These are phyloP conservation scores for Benthosema pterotum DNA, from an alignment of 2,797 vertebrate species.

Conservation along the genomic window DNA sequence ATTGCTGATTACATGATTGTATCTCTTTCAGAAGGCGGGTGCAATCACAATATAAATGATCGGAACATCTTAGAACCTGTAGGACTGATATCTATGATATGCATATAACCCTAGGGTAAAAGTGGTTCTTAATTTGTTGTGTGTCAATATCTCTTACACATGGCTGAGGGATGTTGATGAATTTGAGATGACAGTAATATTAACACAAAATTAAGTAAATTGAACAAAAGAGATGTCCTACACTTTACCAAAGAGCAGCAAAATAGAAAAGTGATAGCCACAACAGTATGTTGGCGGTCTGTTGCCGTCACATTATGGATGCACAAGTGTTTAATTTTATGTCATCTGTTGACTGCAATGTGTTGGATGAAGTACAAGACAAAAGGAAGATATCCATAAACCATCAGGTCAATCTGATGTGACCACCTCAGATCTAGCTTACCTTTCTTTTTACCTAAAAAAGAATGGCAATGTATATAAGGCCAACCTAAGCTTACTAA, in stretches of 20 bases:
- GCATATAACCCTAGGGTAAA: too few relatives aligned
- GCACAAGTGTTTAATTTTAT: too few relatives aligned
- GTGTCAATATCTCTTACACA: slow-evolving; percentile 21
- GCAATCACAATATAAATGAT: not conserved
- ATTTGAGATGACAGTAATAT: slow-evolving; percentile 47
- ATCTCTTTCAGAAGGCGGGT: not conserved
- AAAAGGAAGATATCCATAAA: slow-evolving; percentile 47
- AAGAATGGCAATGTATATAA: not conserved
- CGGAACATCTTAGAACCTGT: slow-evolving; percentile 4
- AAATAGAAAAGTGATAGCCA: too few relatives aligned
- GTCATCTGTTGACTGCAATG: too few relatives aligned
- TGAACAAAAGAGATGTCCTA: too few relatives aligned
- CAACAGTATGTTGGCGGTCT: too few relatives aligned
- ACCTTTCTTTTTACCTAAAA: slow-evolving; percentile 10
- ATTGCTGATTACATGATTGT: not conserved
- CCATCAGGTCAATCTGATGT: slow-evolving; percentile 24
- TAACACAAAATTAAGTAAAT: slow-evolving; percentile 36
- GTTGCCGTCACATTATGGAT: too few relatives aligned
- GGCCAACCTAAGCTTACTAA: too few relatives aligned
- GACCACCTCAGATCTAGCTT: slow-evolving; percentile 8
- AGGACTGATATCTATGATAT: not conserved
- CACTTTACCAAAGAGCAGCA: too few relatives aligned
- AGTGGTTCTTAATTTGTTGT: not conserved
- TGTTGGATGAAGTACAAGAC: slow-evolving; percentile 31
- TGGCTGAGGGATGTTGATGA: slow-evolving; percentile 1